These are phyloP conservation scores for Helicolenus hilgendorfi DNA, from an alignment of 2,797 vertebrate species.

Conservation along the genomic window DNA sequence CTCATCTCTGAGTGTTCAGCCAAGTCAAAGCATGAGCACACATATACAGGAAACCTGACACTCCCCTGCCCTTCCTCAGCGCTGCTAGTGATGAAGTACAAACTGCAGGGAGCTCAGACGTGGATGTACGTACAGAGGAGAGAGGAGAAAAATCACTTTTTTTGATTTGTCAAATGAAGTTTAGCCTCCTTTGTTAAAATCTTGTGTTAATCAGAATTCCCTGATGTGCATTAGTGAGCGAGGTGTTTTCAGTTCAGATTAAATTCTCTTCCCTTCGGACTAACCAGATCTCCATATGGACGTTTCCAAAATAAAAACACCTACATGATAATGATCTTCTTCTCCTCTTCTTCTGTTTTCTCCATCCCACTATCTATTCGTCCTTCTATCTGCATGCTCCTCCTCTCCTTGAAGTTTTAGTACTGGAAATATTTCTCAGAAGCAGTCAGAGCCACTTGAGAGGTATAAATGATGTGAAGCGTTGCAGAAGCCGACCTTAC, in stretches of 20 bases:
- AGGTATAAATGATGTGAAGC: neutral
- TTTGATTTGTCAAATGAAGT: neutral
- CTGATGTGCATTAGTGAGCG: neutral
- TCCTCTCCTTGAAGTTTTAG: neutral
- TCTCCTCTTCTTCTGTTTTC: neutral
- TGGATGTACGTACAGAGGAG: neutral
- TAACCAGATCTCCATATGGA: neutral
- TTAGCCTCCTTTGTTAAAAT: neutral
- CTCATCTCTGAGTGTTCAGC: conserved; percentile 45
- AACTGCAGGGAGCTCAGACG: conserved; percentile 42
- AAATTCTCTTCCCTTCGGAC: neutral
- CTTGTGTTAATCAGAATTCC: neutral
- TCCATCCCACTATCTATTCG: neutral
- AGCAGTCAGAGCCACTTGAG: neutral
- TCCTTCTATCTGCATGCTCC: neutral
- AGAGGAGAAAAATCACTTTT: neutral
- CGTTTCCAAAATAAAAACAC: neutral
- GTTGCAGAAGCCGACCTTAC: neutral
- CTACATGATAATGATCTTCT: neutral
- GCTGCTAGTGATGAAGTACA: conserved; percentile 62
- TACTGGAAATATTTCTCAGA: neutral
- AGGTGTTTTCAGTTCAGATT: neutral
- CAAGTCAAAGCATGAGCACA: conserved; percentile 53
- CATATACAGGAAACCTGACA: conserved; percentile 70
- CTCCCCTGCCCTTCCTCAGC: conserved; percentile 62